A percentile compares a stretch with the other conserved stretches of the same genome.
phyloP scores from a whole-genome alignment of 2,797 vertebrate genomes.

The Nannoperca obscura region DNA sequence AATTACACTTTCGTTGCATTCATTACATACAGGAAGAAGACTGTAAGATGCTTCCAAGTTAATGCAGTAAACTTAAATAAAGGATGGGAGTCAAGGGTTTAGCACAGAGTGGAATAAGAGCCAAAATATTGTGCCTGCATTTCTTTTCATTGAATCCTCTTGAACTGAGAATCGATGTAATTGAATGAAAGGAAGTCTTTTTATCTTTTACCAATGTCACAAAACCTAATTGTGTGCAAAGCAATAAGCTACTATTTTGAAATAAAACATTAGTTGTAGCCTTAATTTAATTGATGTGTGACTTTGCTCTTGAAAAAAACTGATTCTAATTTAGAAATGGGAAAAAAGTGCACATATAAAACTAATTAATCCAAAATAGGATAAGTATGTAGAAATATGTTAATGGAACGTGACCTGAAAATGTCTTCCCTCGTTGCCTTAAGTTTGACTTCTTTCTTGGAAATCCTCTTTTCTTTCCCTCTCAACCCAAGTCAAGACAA shows the following conservation, averaged over 20 bases:
- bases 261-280: neutral
- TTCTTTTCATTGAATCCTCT: neutral
- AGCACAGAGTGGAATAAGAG: neutral
- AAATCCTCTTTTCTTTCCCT: neutral
- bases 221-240: neutral
- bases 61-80: neutral
- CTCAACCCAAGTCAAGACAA: neutral
- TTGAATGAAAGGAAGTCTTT: neutral
- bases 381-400: constrained; percentile 16
- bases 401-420: neutral
- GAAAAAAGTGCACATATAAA: constrained; percentile 1
- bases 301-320: constrained; percentile 13
- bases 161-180: neutral
- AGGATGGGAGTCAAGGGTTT: neutral
- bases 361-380: constrained; percentile 13
- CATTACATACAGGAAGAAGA: neutral
- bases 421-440: neutral
- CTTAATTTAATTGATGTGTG: neutral
- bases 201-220: neutral
- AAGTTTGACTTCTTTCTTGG: neutral
- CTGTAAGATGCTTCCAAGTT: neutral
- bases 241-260: neutral
- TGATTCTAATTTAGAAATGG: neutral
- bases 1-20: neutral
- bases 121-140: neutral